These are phyloP conservation scores for Belgica antarctica DNA, from an alignment of 2,888 invertebrate genomes.

Conservation along the genomic window DNA sequence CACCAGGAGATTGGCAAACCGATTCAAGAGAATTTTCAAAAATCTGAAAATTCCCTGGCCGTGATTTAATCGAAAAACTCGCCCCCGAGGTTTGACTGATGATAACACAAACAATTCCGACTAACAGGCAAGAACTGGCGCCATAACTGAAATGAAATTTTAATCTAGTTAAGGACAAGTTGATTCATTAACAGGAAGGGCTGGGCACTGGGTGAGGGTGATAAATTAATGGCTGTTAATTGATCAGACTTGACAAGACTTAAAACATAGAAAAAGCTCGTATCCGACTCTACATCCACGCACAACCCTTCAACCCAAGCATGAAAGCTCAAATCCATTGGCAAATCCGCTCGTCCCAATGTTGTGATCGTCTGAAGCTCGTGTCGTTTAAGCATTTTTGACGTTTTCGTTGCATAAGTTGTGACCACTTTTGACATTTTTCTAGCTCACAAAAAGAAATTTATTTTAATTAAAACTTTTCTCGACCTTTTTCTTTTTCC, in stretches of 20 bases:
- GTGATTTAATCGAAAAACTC: slow-evolving; percentile 14
- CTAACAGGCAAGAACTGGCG: not conserved
- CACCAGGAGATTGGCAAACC: slow-evolving; percentile 25
- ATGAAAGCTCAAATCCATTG: slow-evolving; percentile 5
- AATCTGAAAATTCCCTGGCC: not conserved
- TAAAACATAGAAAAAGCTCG: no score
- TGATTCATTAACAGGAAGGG: no score
- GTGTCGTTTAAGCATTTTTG: no score
- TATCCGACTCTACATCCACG: no score
- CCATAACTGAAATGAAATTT: slow-evolving; percentile 2
- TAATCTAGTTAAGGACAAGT: not conserved
- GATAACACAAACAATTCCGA: no score
- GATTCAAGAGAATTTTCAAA: slow-evolving; percentile 21
- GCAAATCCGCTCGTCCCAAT: not conserved
- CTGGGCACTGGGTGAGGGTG: no score
- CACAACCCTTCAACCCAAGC: not conserved
- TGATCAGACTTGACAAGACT: no score
- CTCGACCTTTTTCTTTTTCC: slow-evolving; percentile 4
- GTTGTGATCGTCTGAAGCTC: slow-evolving; percentile 8
- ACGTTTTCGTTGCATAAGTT: not conserved
- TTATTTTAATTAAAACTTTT: not conserved
- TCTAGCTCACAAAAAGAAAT: not conserved
- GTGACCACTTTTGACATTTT: not conserved
- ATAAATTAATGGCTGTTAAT: no score
- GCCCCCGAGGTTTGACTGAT: no score